These are phyloP conservation scores for Himalopsyche kuldschensis DNA, from an alignment of 2,888 invertebrate genomes.

Conservation along the genomic window DNA sequence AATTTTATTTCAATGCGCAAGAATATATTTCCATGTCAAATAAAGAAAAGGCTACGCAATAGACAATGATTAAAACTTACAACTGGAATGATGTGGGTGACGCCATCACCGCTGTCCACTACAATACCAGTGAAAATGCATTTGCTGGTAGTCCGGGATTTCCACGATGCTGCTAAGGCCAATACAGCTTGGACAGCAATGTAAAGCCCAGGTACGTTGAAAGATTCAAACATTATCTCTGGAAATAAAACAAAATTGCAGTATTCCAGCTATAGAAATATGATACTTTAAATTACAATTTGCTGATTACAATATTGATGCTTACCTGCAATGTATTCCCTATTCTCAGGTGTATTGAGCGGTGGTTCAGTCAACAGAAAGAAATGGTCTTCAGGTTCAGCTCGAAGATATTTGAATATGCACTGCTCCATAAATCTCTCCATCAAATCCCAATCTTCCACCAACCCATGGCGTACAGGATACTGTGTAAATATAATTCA, in stretches of 20 bases:
- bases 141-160: conserved; percentile 84
- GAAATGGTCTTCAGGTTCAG: conserved; percentile 99
- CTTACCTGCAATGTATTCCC: conserved; percentile 77
- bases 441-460: conserved; percentile 99
- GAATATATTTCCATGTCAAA: no score
- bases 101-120: conserved; percentile 99
- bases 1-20: no score
- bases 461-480: conserved; percentile 97
- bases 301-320: no score
- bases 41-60: no score
- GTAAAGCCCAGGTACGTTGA: conserved; percentile 98
- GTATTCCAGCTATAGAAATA: neutral
- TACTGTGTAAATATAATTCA: conserved; percentile 63
- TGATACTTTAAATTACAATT: no score
- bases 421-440: conserved; percentile 98
- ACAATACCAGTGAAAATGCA: conserved; percentile 96
- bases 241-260: neutral
- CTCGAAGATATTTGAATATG: conserved; percentile 97
- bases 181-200: conserved; percentile 99
- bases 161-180: conserved; percentile 98
- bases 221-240: conserved; percentile 99
- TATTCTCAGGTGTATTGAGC: conserved; percentile 97
- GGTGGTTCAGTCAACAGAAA: conserved; percentile 98
- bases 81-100: conserved; percentile 99
- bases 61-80: conserved; percentile 54